Percentiles rank a stretch among this genome's conserved stretches.
Evolutionary conservation across 2,888 invertebrate species (phyloP).

Genomic region (Drosophila putrida): DNA sequence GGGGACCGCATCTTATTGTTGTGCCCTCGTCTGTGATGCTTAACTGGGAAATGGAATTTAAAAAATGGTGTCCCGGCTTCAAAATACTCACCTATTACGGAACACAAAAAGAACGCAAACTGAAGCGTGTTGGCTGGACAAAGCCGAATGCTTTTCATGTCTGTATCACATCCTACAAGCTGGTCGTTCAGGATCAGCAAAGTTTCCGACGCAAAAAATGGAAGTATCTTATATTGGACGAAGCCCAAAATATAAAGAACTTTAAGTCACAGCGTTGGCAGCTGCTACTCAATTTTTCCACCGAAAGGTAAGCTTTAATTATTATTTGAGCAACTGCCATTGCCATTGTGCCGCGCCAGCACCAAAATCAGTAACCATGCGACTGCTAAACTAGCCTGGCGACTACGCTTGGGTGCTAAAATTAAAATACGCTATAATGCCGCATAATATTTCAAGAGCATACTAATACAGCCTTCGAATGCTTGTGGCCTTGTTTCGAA

Average conservation of each 20-base stretch:
- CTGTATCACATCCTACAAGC: constrained; percentile 98
- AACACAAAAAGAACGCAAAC: constrained; percentile 96
- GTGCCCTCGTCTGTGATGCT: constrained; percentile 99
- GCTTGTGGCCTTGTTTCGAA: constrained; percentile 78
- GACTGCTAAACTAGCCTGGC: constrained; percentile 77
- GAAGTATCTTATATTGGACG: constrained; percentile 99
- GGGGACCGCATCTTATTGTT: constrained; percentile 99
- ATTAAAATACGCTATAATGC: constrained; percentile 70
- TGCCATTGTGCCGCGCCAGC: constrained; percentile 34
- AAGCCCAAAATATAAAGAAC: constrained; percentile 99
- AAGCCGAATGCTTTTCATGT: constrained; percentile 99
- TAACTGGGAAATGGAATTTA: constrained; percentile 99
- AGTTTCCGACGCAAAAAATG: constrained; percentile 98
- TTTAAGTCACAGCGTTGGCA: constrained; percentile 99
- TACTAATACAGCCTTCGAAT: constrained; percentile 58
- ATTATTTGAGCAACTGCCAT: too few species aligned
- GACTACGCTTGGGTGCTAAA: constrained; percentile 84
- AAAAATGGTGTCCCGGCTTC: constrained; percentile 99
- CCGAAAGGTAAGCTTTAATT: constrained; percentile 89
- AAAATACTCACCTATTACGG: constrained; percentile 99
- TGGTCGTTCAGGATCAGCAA: constrained; percentile 99
- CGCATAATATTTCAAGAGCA: constrained; percentile 66
- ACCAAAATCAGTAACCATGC: constrained; percentile 83
- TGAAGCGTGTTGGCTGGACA: constrained; percentile 97
- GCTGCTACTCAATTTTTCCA: constrained; percentile 96